Evolutionary conservation across 1,140 invertebrate species (phyloP).

Genomic region (Chrysopa pallens): DNA sequence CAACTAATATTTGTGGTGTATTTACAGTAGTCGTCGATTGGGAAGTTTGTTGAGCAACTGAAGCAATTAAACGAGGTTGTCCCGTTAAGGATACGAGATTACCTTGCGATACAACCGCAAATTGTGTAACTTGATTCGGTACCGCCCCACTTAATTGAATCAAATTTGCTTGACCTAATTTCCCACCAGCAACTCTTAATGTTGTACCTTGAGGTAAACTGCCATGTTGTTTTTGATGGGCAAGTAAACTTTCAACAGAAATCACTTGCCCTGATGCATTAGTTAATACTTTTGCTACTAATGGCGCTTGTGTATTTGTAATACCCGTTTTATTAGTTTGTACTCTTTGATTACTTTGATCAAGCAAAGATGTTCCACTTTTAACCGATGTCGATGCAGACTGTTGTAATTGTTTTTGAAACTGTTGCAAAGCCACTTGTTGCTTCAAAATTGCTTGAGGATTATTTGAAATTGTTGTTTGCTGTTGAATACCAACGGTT

Average conservation of each 20-base stretch:
- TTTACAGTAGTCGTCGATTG: slow-evolving; percentile 4
- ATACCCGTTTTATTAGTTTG: slow-evolving; percentile 11
- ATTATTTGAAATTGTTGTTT: background rate
- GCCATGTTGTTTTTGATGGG: slow-evolving; percentile 32
- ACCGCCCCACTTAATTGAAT: slow-evolving; percentile 19
- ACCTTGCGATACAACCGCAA: slow-evolving; percentile 25
- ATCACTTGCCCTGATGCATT: slow-evolving; percentile 41
- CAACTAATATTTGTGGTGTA: slow-evolving; percentile 2
- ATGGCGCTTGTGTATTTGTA: slow-evolving; percentile 13
- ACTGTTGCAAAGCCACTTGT: slow-evolving; percentile 16
- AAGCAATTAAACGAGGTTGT: slow-evolving; percentile 7
- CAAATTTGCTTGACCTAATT: slow-evolving; percentile 20
- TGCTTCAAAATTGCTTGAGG: slow-evolving; percentile 10
- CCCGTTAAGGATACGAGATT: slow-evolving; percentile 22
- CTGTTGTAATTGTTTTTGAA: slow-evolving; percentile 15
- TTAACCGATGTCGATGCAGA: slow-evolving; percentile 12
- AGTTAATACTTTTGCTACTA: slow-evolving; percentile 37
- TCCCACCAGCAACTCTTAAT: slow-evolving; percentile 22
- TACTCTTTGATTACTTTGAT: slow-evolving; percentile 18
- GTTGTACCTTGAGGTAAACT: slow-evolving; percentile 23
- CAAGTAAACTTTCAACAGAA: slow-evolving; percentile 43
- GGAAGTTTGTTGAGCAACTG: background rate
- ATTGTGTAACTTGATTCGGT: slow-evolving; percentile 18
- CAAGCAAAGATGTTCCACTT: slow-evolving; percentile 3
- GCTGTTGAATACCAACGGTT: background rate